These are phyloP conservation scores for Zonitis immaculata DNA, from an alignment of 2,888 invertebrate species.

Conservation along the genomic window DNA sequence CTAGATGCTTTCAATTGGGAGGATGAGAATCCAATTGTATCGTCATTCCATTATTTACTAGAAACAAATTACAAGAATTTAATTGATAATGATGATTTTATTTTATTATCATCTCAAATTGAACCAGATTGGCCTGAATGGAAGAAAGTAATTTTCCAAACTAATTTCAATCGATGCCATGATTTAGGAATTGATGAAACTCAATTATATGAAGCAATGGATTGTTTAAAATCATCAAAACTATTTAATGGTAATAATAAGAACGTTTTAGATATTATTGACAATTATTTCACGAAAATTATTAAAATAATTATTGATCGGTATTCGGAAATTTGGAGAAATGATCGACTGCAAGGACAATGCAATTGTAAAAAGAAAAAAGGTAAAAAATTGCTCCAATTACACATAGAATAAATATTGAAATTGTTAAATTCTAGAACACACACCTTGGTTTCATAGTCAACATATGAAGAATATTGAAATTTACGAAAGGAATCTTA, in stretches of 20 bases:
- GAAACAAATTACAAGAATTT: too few species aligned
- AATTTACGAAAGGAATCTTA: conserved; percentile 22
- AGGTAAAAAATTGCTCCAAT: neutral
- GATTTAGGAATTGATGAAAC: neutral
- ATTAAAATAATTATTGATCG: conserved; percentile 38
- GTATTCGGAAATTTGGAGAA: conserved; percentile 40
- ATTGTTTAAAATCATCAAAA: neutral
- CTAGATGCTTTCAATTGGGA: too few species aligned
- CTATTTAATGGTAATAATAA: neutral
- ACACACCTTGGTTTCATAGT: conserved; percentile 8
- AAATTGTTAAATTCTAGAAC: conserved; percentile 8
- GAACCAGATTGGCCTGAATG: neutral
- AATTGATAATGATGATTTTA: neutral
- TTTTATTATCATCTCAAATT: too few species aligned
- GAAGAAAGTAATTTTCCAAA: neutral
- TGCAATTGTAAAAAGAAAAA: neutral
- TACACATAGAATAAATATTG: too few species aligned
- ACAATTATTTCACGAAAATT: conserved; percentile 30
- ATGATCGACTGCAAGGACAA: conserved; percentile 28
- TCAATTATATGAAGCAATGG: neutral
- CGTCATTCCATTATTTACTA: conserved; percentile 12
- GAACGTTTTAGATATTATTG: conserved; percentile 10
- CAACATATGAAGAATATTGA: conserved; percentile 15
- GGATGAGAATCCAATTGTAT: conserved; percentile 20
- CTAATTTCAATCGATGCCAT: neutral